phyloP scores from a whole-genome alignment of 92 coral and sea anemone species.

The Muricea muricata region DNA sequence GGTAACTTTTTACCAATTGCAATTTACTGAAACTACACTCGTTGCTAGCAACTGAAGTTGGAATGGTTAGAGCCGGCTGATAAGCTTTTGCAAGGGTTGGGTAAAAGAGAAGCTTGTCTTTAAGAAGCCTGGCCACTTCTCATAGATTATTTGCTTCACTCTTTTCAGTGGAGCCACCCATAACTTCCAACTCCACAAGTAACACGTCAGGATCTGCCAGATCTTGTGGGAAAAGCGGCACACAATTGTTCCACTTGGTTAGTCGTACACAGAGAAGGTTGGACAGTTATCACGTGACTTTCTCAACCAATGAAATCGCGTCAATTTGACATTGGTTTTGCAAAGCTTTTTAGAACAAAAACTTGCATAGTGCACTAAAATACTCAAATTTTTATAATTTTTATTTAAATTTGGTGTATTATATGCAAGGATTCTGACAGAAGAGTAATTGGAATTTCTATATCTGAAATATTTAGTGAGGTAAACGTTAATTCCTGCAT shows the following conservation, averaged over 20 bases:
- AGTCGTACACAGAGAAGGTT: not conserved
- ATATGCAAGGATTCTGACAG: too few species aligned
- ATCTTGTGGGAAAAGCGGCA: not conserved
- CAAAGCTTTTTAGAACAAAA: too few species aligned
- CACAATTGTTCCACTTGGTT: constrained; percentile 1
- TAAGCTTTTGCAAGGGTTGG: not conserved
- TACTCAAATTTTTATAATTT: too few species aligned
- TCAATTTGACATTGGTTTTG: too few species aligned
- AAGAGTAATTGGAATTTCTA: too few species aligned
- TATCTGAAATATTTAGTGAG: too few species aligned
- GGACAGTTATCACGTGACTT: too few species aligned
- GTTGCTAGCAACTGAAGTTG: not conserved
- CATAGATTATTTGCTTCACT: not conserved
- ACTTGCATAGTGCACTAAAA: too few species aligned
- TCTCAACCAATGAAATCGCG: too few species aligned
- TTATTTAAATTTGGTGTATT: too few species aligned
- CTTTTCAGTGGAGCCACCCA: constrained; percentile 14
- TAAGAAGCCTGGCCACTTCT: not conserved
- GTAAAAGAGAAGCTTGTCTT: not conserved
- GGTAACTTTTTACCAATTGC: not conserved
- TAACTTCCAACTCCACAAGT: not conserved
- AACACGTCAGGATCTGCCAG: not conserved
- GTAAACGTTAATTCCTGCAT: too few species aligned
- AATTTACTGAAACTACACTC: constrained; percentile 1
- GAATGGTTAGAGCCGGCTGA: constrained; percentile 9